Evolutionary conservation across 2,797 vertebrate species (phyloP), one percentile per base, ranked within the genome.

Genomic region (Rhynchonycteris naso): DNA sequence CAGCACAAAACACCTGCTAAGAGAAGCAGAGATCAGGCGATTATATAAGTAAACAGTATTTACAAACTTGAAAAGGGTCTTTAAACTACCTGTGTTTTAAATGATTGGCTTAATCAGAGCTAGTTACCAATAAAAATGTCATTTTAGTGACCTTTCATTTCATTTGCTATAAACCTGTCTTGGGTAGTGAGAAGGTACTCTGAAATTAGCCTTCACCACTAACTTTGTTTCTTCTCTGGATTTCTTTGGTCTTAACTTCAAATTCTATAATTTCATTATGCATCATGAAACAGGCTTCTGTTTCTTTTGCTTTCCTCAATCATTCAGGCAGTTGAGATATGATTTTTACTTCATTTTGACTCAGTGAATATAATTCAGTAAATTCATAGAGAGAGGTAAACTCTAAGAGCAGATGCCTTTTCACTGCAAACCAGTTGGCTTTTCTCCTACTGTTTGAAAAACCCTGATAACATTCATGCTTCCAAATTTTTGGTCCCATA

Each of bases 401-500:
- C 52, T 83, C 82, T 63, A 8, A 38, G 12, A 83, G 38, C 63
- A 90, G 82, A 59, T 0, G 2, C 56, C n/a, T 82, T 93, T 89
- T 87, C 75, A 72, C 19, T 43, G 18, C 50, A 90, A 87, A 80
- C 66, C 65, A 80, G 7, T 38, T 92, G 94, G 86, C 82, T 89
- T 61, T 90, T 75, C 66, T 94, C 95, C 88, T 69, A 91, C 91
- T 74, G 50, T 93, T 95, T 94, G 97, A 88, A 92, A 95, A 97
- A 66, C 82, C 74, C 74, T 93, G 82, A 93, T 96, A 94, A 90
- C 58, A 92, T 92, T 96, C 94, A 94, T 54, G 71, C 33, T 59
- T 95, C 24, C 63, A 75, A 38, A 90, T 52, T 84, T 43, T 35
- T 54, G 16, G 28, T 52, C 12, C 28, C 13, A 11, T 38, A 26